Evolutionary conservation across 30 jellyfish, hydroid and myxozoan species (phyloP).

Genomic region (Pelagia noctiluca): DNA sequence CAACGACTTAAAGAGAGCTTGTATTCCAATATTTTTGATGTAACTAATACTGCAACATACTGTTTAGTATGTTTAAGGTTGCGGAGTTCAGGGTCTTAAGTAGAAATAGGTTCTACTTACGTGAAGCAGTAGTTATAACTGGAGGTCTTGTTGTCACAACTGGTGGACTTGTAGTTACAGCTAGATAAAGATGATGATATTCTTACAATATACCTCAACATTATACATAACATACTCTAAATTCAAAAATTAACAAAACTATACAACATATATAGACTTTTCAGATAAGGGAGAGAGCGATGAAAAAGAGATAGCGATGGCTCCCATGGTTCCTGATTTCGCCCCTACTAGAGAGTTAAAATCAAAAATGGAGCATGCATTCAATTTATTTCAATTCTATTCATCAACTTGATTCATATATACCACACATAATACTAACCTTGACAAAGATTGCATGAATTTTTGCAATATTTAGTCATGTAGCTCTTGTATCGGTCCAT

Average conservation of each 20-base stretch:
- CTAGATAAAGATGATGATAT: background rate
- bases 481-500: slow-evolving; percentile 11
- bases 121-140: slow-evolving; percentile 14
- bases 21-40: background rate
- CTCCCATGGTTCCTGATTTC: background rate
- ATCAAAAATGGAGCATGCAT: background rate
- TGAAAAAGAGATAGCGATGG: background rate
- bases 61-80: background rate
- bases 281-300: background rate
- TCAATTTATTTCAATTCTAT: background rate
- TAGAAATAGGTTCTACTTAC: background rate
- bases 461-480: slow-evolving; percentile 50
- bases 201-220: background rate
- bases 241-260: too few relatives aligned
- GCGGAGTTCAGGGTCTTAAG: background rate
- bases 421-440: background rate
- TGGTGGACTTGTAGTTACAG: slow-evolving; percentile 59
- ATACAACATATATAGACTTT: too few relatives aligned
- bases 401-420: background rate
- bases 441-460: slow-evolving; percentile 39
- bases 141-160: slow-evolving; percentile 69
- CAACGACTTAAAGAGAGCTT: background rate
- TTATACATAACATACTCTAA: background rate
- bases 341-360: background rate
- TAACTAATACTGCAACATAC: background rate